Base-by-base conservation (phyloP, 2,888 invertebrate species). In the Callyntrura sp. region DNA sequence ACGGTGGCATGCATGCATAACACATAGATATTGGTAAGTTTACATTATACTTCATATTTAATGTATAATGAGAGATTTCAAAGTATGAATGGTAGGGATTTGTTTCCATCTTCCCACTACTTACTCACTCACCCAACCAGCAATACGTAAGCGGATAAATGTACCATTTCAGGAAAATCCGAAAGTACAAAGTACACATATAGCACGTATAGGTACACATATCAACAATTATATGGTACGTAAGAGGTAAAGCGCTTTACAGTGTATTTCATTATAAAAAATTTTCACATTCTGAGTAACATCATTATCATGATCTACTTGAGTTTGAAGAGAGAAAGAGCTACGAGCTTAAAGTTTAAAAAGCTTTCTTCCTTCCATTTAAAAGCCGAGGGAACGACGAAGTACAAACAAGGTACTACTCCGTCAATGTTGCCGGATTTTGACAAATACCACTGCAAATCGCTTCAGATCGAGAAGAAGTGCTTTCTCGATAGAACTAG, bases 1-100 rank as follows among this genome's bases (percentile, higher is more conserved):
- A 73, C 55, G 6, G 35, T 17, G 70, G 20, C 45, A 62, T 35
- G 23, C 45, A 62, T 85, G 45, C 78, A 76, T 78, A 85, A 85
- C 35, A 85, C 14, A 78, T 85, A 12, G 43, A 45, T 62, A 85
- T 78, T 68, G 43, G 57, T 35, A 43, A 43, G 35, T 45, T 70
- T 55, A 68, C 48, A 62, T 70, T 86, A 57, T 70, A 43, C 79
- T 78, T 65, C 62, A 85, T 78, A 78, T 81, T 86, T 79, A 79
- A 85, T 86, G 86, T 65, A 68, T 68, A 45, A 51, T 76, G 48
- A 48, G n/a, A 48, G 14, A 51, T 51, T 51, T 51, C 51, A 14
- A 35, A 35, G 28, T 28, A 11, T 68, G 65, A 4, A 25, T 68
- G n/a, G 35, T 68, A 12, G 14, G 35, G 6, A 68, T 68, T 9